These are phyloP conservation scores for Drosophila repletoides DNA, from an alignment of 1,140 invertebrate species.

Conservation along the genomic window DNA sequence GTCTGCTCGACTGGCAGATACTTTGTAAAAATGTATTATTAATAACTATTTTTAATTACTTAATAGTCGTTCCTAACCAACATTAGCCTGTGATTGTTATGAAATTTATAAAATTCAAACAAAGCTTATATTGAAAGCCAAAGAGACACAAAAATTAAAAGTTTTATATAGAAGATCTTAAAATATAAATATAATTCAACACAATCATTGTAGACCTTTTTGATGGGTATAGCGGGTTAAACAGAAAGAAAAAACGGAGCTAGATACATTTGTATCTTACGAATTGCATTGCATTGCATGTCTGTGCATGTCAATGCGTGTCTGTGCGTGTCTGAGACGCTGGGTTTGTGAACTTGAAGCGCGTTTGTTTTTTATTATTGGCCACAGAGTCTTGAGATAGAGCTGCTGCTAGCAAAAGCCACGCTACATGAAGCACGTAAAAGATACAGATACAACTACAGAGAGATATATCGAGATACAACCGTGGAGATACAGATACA, in stretches of 20 bases:
- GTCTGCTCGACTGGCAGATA: no score
- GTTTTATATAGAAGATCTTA: no score
- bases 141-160: conserved; percentile 12
- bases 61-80: no score
- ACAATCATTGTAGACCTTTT: no score
- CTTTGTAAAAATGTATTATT: no score
- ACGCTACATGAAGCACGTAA: conserved; percentile 68
- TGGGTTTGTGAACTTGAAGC: conserved; percentile 59
- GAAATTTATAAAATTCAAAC: no score
- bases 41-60: no score
- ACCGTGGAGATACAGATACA: conserved; percentile 25
- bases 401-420: conserved; percentile 14
- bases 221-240: background rate
- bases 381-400: no score
- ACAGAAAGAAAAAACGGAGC: conserved; percentile 7
- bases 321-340: conserved; percentile 34
- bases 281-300: no score
- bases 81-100: no score
- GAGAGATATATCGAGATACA: background rate
- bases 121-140: no score
- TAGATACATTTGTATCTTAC: conserved; percentile 61
- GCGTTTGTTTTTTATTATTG: conserved; percentile 36
- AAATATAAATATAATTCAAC: no score
- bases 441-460: conserved; percentile 46
- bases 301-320: conserved; percentile 33